These are phyloP conservation scores for human (Homo sapiens) DNA, from an alignment of 2,113 vertebrate genomes.

Conservation along the genomic window GRCh38 chr2:76073501-76074000, in stretches of 20 bases:
- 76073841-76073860: neutral
- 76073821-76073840: neutral
- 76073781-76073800: neutral
- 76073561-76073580: neutral
- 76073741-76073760: neutral
- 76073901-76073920: neutral
- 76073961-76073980: slow-evolving; percentile 43
- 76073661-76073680: neutral
- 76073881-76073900: neutral
- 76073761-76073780: neutral
- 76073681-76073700: neutral
- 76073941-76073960: neutral
- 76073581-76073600: neutral
- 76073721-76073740: neutral
- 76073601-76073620: neutral
- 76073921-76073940: slow-evolving; percentile 48
- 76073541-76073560: neutral
- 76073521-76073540: neutral
- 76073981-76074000: slow-evolving; percentile 51
- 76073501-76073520: neutral
- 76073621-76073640: neutral
- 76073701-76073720: neutral
- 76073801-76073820: neutral
- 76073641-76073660: neutral
- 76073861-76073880: neutral